phyloP scores from a whole-genome alignment of 2,888 invertebrate genomes.

The Hyppa rectilinea region DNA sequence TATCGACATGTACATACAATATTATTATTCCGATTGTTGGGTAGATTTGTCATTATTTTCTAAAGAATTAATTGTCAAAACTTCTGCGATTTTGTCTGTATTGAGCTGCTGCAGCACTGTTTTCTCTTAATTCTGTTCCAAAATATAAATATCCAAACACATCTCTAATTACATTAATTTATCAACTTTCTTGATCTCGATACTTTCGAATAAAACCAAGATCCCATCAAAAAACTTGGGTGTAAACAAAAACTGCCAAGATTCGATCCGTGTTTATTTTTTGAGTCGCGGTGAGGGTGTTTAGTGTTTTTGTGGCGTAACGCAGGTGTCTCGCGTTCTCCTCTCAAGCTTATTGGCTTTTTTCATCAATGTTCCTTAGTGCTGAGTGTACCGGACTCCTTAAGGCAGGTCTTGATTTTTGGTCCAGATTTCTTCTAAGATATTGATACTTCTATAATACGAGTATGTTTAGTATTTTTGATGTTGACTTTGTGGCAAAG shows the following conservation, averaged over 20 bases:
- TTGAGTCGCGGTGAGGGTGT: slow-evolving; percentile 68
- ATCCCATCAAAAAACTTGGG: slow-evolving; percentile 43
- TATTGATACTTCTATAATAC: too few species aligned
- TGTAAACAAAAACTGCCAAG: slow-evolving; percentile 62
- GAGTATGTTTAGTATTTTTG: background rate
- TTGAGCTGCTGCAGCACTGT: too few species aligned
- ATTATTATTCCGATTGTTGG: background rate
- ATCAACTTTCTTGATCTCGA: slow-evolving; percentile 34
- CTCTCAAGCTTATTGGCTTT: slow-evolving; percentile 71
- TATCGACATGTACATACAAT: background rate
- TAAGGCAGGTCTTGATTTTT: slow-evolving; percentile 8
- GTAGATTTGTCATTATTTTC: background rate
- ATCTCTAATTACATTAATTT: slow-evolving; percentile 39
- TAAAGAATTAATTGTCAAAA: background rate
- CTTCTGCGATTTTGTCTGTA: background rate
- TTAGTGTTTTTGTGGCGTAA: slow-evolving; percentile 82
- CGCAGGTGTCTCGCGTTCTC: slow-evolving; percentile 82
- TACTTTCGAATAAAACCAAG: slow-evolving; percentile 34
- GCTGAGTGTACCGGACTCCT: slow-evolving; percentile 32
- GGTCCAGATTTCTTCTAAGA: background rate
- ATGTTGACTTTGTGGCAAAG: background rate
- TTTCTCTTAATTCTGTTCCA: background rate
- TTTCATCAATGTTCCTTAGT: slow-evolving; percentile 34
- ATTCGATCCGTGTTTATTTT: slow-evolving; percentile 73
- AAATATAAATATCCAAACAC: background rate